Evolutionary conservation across 2,888 invertebrate genomes (phyloP), one percentile per base, ranked within the genome.

Genomic region (Drosophila paracracens): DNA sequence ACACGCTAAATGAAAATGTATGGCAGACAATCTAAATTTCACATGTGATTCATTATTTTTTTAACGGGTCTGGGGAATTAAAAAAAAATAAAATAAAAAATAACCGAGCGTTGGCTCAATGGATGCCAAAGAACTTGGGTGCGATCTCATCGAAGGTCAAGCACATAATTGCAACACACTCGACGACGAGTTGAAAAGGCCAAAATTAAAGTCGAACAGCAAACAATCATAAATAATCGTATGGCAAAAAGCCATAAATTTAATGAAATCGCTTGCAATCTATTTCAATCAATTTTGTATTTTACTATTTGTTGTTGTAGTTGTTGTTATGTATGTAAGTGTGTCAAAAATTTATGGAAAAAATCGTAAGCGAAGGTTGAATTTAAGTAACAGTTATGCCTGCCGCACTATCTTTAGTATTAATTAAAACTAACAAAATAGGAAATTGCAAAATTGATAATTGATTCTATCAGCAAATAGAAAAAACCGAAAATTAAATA

Each of bases 401-500:
- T 82, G 77, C 80, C 73, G 72, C 68, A 62, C 84, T 88, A 89
- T 89, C 82, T 89, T 81, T 82, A 85, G 89, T 88, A 79, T 88
- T 89, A 88, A 87, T 89, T 87, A 89, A 87, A 89, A 85, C 40
- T 56, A 65, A 70, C 86, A 66, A 81, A 89, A 88, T 74, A 69
- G 85, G 88, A 81, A 87, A 88, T 84, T 82, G 74, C 82, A 82
- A 88, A 46, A 85, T 85, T 89, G 82, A 88, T 89, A 84, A 86
- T 74, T 56, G 6, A 13, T 11, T 27, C 25, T 36, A 58, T 31
- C 31, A 60, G 33, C 50, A 50, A 52, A 31, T 27, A 21, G 38
- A 27, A 38, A 56, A 56, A 38, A 64, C 43, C 62, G 56, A 72
- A 76, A 65, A 71, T 59, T 29, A 21, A 31, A 35, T 29, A 11